These are phyloP conservation scores for Achatina immaculata DNA, from an alignment of 1,140 invertebrate species.

Conservation along the genomic window DNA sequence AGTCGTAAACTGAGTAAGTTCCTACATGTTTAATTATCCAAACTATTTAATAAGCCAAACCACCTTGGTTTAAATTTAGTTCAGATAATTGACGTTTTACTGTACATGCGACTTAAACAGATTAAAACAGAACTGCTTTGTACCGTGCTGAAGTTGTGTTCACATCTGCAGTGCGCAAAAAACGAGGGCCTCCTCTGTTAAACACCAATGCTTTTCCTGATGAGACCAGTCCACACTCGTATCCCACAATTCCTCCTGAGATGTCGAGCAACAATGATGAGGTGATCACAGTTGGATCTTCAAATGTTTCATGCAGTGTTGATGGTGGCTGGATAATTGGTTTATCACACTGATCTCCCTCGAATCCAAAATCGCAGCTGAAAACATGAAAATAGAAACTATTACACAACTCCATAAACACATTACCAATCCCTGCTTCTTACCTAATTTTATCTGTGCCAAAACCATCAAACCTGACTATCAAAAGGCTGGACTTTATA, in stretches of 20 bases:
- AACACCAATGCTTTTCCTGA: slow-evolving; percentile 72
- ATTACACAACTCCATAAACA: neutral
- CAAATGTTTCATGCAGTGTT: slow-evolving; percentile 68
- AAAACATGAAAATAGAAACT: slow-evolving; percentile 15
- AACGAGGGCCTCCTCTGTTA: slow-evolving; percentile 63
- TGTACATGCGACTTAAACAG: no score
- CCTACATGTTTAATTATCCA: no score
- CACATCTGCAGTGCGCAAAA: slow-evolving; percentile 69
- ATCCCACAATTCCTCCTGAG: slow-evolving; percentile 63
- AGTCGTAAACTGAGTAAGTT: no score
- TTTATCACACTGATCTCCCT: slow-evolving; percentile 64
- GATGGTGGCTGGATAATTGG: slow-evolving; percentile 60
- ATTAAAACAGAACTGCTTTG: no score
- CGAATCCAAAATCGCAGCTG: slow-evolving; percentile 72
- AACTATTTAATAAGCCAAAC: no score
- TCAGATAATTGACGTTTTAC: no score
- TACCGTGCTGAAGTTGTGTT: slow-evolving; percentile 69
- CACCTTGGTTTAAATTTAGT: no score
- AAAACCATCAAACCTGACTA: no score
- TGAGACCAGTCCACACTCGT: slow-evolving; percentile 70
- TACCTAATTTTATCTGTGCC: no score
- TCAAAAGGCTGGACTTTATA: no score
- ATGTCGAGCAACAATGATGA: slow-evolving; percentile 46
- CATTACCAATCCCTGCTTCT: no score
- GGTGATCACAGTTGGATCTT: slow-evolving; percentile 43